These are phyloP conservation scores for Thinocorus orbignyianus DNA, from an alignment of 2,113 vertebrate species.

Conservation along the genomic window DNA sequence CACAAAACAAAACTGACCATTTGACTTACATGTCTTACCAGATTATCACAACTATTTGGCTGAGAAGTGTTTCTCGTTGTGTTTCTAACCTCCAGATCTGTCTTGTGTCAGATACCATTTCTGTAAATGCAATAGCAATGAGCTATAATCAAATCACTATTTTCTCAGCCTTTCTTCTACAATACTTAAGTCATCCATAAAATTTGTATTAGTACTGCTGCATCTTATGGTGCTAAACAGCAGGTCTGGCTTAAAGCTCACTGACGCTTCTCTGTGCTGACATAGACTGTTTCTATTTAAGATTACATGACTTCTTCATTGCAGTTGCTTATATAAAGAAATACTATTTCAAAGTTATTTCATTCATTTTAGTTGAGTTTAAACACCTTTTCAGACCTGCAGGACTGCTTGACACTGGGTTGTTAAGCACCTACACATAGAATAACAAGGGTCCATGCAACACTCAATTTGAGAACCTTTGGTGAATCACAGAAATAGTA, in stretches of 20 bases:
- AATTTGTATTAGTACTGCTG: background rate
- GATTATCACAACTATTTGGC: background rate
- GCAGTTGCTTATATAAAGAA: background rate
- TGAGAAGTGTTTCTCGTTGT: background rate
- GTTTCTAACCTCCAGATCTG: background rate
- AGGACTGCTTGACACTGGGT: background rate
- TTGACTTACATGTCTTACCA: background rate
- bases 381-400: background rate
- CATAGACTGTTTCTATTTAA: background rate
- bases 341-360: background rate
- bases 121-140: background rate
- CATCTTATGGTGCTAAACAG: background rate
- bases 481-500: background rate
- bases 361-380: background rate
- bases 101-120: background rate
- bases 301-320: background rate
- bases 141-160: background rate
- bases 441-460: background rate
- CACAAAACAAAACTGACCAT: background rate
- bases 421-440: background rate
- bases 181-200: background rate
- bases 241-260: background rate
- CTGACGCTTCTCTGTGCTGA: background rate
- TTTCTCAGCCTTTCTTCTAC: background rate
- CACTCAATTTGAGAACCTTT: background rate